phyloP scores from a whole-genome alignment of 2,888 invertebrate species.

The Macrophya annulata region DNA sequence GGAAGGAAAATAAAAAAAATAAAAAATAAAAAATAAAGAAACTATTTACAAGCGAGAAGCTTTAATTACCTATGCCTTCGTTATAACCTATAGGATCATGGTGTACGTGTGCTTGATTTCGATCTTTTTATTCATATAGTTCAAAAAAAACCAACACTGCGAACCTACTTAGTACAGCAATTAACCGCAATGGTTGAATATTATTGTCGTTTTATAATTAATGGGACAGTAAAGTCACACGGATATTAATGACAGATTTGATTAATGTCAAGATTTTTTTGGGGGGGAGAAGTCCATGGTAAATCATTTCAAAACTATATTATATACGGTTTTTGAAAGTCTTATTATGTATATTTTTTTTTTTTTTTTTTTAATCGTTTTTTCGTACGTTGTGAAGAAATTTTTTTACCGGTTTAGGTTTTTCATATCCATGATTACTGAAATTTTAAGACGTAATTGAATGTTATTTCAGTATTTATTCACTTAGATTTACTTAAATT shows the following conservation, averaged over 20 bases:
- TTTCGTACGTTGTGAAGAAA: too few species aligned
- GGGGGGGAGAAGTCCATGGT: too few species aligned
- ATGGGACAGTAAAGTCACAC: constrained; percentile 5
- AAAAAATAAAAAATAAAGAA: not conserved
- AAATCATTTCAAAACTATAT: too few species aligned
- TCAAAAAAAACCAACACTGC: not conserved
- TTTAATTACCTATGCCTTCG: constrained; percentile 17
- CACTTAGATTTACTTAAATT: too few species aligned
- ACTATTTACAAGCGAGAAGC: constrained; percentile 37
- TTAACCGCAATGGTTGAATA: not conserved
- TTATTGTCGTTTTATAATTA: not conserved
- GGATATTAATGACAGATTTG: not conserved
- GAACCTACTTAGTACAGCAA: not conserved
- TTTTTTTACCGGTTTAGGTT: too few species aligned
- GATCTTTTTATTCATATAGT: not conserved
- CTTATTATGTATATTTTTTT: too few species aligned
- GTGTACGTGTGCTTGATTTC: not conserved
- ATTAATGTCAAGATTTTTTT: not conserved
- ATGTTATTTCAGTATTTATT: too few species aligned
- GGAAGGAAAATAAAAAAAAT: not conserved
- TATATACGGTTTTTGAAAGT: too few species aligned
- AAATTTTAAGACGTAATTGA: too few species aligned
- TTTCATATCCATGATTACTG: too few species aligned
- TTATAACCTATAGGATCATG: not conserved
- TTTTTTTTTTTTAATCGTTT: too few species aligned